Conservation (phyloP, 2,797 vertebrate genomes). For the Brachymystax lenok region DNA sequence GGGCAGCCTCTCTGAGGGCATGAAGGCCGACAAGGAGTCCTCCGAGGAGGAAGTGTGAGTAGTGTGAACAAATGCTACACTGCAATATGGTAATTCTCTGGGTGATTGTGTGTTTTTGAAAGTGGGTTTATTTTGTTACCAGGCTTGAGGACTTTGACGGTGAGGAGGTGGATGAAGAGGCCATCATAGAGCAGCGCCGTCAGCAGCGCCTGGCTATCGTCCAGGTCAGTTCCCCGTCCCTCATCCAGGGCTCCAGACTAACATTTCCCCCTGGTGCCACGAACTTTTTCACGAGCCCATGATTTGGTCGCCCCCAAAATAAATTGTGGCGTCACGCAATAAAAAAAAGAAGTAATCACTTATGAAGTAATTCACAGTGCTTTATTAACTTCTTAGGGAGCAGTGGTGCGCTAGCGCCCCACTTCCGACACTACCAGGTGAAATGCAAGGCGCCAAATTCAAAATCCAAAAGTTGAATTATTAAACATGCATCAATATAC, state of each 20-base stretch:
- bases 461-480: no score
- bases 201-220: slow-evolving; percentile 94
- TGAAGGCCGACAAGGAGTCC: slow-evolving; percentile 94
- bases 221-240: slow-evolving; percentile 76
- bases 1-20: slow-evolving; percentile 97
- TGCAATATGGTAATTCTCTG: slow-evolving; percentile 1
- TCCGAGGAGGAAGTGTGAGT: slow-evolving; percentile 94
- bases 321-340: no score
- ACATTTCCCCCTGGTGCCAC: background rate
- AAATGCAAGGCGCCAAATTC: no score
- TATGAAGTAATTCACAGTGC: no score
- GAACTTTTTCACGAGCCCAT: no score
- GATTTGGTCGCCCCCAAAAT: no score
- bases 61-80: background rate
- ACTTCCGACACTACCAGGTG: no score
- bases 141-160: slow-evolving; percentile 97
- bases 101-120: slow-evolving; percentile 28
- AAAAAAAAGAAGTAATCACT: no score
- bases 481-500: no score
- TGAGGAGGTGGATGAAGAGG: slow-evolving; percentile 97
- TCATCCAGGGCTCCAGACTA: background rate
- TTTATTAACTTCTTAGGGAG: no score
- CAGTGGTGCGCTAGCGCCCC: no score
- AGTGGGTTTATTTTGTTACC: slow-evolving; percentile 20
- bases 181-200: slow-evolving; percentile 92